A percentile compares a stretch with the other conserved stretches of the same genome.
Conservation (phyloP, 2,888 invertebrate genomes). For the Tridacna gigas region DNA sequence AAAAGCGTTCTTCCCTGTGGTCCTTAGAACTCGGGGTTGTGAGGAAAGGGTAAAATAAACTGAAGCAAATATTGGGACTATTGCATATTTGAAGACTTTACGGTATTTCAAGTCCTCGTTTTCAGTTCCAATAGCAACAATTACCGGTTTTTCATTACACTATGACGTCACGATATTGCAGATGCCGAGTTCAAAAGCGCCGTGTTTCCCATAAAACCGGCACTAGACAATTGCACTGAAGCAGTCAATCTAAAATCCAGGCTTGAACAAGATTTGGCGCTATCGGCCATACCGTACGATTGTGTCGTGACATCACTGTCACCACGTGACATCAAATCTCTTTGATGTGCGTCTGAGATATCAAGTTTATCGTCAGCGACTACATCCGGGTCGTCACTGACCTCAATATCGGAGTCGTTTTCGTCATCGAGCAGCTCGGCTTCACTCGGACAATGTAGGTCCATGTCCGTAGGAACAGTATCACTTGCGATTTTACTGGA, state of each 20-base stretch:
- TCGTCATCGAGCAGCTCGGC: constrained; percentile 61
- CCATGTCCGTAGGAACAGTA: constrained; percentile 38
- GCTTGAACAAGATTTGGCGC: constrained; percentile 65
- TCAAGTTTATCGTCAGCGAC: constrained; percentile 48
- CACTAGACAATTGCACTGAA: constrained; percentile 28
- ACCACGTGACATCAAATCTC: constrained; percentile 40
- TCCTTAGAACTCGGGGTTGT: no score
- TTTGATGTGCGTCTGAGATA: constrained; percentile 39
- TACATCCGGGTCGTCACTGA: constrained; percentile 60
- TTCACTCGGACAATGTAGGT: constrained; percentile 50
- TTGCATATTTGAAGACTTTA: no score
- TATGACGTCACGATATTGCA: constrained; percentile 47
- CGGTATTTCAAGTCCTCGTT: no score
- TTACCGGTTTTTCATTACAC: not conserved
- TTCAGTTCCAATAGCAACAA: no score
- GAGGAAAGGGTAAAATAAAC: no score
- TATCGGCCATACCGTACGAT: constrained; percentile 32
- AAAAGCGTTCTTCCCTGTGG: no score
- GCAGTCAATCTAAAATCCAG: constrained; percentile 47
- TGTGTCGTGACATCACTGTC: constrained; percentile 2
- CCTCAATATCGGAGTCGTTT: constrained; percentile 64
- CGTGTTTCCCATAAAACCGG: constrained; percentile 45
- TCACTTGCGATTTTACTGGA: constrained; percentile 24
- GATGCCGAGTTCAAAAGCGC: constrained; percentile 31
- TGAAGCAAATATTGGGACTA: no score